Conservation (phyloP, 2,888 invertebrate genomes). For the Volucella zonaria region DNA sequence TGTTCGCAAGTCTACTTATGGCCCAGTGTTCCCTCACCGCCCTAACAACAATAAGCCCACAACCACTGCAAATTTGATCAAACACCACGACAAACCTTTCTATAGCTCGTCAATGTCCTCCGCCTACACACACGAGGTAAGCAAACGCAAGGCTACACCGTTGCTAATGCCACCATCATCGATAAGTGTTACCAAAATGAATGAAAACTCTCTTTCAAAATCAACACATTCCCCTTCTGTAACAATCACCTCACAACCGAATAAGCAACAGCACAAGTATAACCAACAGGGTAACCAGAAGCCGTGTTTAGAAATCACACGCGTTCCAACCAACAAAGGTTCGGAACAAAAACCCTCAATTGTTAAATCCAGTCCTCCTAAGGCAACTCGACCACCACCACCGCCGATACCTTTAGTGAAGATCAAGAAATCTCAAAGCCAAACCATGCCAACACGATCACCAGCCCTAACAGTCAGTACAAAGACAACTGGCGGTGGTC, state of each 20-base stretch:
- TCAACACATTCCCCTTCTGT: conserved; percentile 73
- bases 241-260: conserved; percentile 63
- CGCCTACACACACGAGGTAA: conserved; percentile 76
- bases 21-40: conserved; percentile 51
- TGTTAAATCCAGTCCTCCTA: conserved; percentile 76
- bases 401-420: conserved; percentile 84
- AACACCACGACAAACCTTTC: conserved; percentile 75
- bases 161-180: conserved; percentile 79
- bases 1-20: conserved; percentile 73
- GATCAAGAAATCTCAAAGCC: conserved; percentile 81
- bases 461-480: conserved; percentile 72
- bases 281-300: conserved; percentile 67
- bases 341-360: conserved; percentile 68
- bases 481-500: conserved; percentile 60
- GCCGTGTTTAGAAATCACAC: conserved; percentile 79
- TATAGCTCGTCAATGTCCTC: conserved; percentile 77
- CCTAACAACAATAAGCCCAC: conserved; percentile 34
- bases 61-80: conserved; percentile 16
- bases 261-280: conserved; percentile 64
- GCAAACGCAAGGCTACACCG: conserved; percentile 72
- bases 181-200: conserved; percentile 77
- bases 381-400: conserved; percentile 83
- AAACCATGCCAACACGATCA: conserved; percentile 75
- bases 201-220: conserved; percentile 36
- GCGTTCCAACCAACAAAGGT: conserved; percentile 75